Conservation (phyloP, 92 coral and sea anemone species). For the Umimayanthus chanpuru region DNA sequence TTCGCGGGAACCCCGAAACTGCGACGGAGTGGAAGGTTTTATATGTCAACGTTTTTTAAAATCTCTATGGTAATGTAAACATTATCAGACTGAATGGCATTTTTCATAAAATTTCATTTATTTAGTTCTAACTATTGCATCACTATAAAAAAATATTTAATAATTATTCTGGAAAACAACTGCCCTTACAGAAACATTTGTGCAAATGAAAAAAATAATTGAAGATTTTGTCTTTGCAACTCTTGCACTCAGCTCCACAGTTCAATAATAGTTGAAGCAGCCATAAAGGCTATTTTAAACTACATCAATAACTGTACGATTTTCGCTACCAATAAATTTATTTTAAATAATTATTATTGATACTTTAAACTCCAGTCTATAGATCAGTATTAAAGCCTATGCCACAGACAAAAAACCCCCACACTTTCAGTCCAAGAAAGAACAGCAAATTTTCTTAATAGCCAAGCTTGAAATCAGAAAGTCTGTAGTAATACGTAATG, state of each 20-base stretch:
- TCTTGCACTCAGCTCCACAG: background rate
- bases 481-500: background rate
- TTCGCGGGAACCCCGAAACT: too few relatives aligned
- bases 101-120: too few relatives aligned
- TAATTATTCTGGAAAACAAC: background rate
- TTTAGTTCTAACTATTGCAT: background rate
- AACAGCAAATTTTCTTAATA: background rate
- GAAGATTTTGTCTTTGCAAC: background rate
- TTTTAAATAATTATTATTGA: too few relatives aligned
- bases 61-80: background rate
- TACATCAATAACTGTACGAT: background rate
- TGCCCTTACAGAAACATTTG: background rate
- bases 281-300: background rate
- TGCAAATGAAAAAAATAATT: too few relatives aligned
- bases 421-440: background rate
- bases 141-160: background rate
- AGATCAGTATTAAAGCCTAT: too few relatives aligned
- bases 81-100: background rate
- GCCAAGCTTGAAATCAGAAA: background rate
- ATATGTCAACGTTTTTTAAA: too few relatives aligned
- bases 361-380: background rate
- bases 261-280: background rate
- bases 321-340: background rate
- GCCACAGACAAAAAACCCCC: background rate
- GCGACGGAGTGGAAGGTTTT: too few relatives aligned